Conservation (phyloP, 1,140 invertebrate species). For the Triops longicaudatus region DNA sequence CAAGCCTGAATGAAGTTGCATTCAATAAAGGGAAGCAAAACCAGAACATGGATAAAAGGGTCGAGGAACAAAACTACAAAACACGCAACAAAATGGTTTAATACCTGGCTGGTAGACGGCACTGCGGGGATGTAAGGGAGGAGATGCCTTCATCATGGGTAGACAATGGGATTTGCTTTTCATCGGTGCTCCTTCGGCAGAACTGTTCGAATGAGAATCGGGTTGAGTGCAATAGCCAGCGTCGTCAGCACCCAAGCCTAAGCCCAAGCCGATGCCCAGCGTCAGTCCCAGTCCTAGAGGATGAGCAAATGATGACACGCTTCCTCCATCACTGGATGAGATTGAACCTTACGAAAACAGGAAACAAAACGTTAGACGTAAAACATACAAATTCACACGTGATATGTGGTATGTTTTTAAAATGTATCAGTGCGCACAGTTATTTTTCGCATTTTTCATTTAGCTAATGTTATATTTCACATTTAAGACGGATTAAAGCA, state of each 20-base stretch:
- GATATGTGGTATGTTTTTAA: too few species aligned
- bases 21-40: too few species aligned
- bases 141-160: slow-evolving; percentile 27
- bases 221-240: slow-evolving; percentile 73
- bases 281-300: slow-evolving; percentile 29
- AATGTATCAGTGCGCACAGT: too few species aligned
- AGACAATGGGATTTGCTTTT: slow-evolving; percentile 43
- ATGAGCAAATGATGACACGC: slow-evolving; percentile 30
- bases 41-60: background rate
- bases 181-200: slow-evolving; percentile 44
- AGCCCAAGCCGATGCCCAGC: slow-evolving; percentile 33
- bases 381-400: background rate
- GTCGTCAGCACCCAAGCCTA: slow-evolving; percentile 44
- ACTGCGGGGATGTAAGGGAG: background rate
- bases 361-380: slow-evolving; percentile 25
- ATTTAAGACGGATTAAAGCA: slow-evolving; percentile 34
- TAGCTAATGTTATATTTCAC: too few species aligned
- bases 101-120: slow-evolving; percentile 3
- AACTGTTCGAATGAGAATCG: slow-evolving; percentile 55
- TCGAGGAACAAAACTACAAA: background rate
- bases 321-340: slow-evolving; percentile 56
- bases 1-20: too few species aligned
- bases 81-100: background rate
- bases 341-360: slow-evolving; percentile 53
- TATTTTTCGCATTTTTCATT: too few species aligned